These are phyloP conservation scores for Nephrotoma guestfalica DNA, from an alignment of 2,888 invertebrate genomes.

Conservation along the genomic window DNA sequence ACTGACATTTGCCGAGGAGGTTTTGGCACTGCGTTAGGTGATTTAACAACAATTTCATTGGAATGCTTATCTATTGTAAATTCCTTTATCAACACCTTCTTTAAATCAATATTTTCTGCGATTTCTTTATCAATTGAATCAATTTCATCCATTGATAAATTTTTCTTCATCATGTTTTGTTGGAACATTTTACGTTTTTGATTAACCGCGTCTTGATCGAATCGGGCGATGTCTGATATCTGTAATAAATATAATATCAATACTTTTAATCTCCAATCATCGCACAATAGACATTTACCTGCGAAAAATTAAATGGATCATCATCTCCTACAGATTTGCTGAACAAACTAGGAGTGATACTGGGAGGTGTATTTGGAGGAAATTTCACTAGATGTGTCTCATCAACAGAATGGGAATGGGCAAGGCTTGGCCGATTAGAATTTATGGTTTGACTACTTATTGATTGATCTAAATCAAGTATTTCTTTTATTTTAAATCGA, in stretches of 20 bases:
- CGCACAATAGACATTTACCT: background rate
- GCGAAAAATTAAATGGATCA: background rate
- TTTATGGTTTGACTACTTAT: background rate
- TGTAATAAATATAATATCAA: background rate
- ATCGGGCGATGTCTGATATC: background rate
- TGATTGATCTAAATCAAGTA: background rate
- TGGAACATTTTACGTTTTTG: background rate
- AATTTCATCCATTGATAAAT: background rate
- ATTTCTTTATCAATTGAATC: constrained; percentile 4
- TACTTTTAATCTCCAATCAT: background rate
- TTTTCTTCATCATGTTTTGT: background rate
- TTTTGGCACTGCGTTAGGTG: background rate
- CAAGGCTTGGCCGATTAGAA: background rate
- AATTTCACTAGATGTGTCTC: background rate
- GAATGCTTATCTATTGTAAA: background rate
- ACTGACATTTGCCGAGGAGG: background rate
- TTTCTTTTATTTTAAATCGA: background rate
- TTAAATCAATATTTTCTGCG: background rate
- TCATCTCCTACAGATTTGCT: background rate
- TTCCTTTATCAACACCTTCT: background rate
- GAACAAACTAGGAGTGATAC: background rate
- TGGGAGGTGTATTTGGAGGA: background rate
- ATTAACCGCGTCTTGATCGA: background rate
- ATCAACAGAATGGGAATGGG: background rate
- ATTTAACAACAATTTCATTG: background rate